Evolutionary conservation across 2,113 vertebrate genomes (phyloP), one percentile per base, ranked within the genome.

Genomic region (Leucosticte australis): DNA sequence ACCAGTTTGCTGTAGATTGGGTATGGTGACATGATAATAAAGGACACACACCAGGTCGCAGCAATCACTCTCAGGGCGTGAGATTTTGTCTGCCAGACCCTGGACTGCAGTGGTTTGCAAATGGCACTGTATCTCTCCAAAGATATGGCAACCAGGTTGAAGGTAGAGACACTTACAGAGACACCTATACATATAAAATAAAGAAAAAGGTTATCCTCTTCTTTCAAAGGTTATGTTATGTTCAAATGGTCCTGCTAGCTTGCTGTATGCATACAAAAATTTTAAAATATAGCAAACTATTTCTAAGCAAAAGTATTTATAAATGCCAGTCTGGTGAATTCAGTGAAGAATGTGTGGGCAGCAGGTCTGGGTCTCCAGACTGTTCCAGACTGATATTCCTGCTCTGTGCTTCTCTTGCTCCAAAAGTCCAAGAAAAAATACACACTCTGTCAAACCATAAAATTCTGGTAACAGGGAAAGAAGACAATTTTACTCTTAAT

Each of bases 81-180:
- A 9, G 99, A 99, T 91, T 99, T 99, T 17, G 99, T 99, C 97
- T 99, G 99, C 99, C 99, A 99, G 44, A 98, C 97, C 24, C 99
- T 97, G 63, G 99, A 99, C 86, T 98, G 98, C 52, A 99, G 94
- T 0, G 99, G 99, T 96, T 99, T 99, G 97, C 99, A 99, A 55
- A 99, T 99, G 64, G 99, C 99, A 19, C 99, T 98, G 65, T 99
- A 99, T 64, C 99, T 98, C 97, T 99, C 99, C 97, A 99, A 95
- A 57, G 99, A 99, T 83, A 99, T 99, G 92, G 99, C 99, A 49
- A 99, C 98, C 94, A 99, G 97, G 97, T 98, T 99, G 96, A 99
- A 99, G 2, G 99, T 99, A 37, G 99, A 99, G 7, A 99, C 98
- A 1, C 99, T 99, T 33, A 99, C 99, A 2, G 99, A 99, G 55